These are phyloP conservation scores for Electrophaes corylata DNA, from an alignment of 2,888 invertebrate species.

Conservation along the genomic window DNA sequence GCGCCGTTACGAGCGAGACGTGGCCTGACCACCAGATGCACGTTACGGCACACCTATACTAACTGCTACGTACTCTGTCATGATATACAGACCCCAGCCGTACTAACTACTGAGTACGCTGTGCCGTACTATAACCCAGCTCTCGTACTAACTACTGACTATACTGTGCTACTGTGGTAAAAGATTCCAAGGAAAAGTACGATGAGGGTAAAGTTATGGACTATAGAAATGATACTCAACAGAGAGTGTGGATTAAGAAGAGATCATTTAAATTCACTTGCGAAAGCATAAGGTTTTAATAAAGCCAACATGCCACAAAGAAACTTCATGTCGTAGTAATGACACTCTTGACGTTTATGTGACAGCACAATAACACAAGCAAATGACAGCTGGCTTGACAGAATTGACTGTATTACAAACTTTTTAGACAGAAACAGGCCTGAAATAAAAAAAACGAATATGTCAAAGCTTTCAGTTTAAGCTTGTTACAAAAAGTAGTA, in stretches of 20 bases:
- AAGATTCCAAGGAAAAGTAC: background rate
- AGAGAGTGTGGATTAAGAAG: background rate
- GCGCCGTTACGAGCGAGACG: constrained; percentile 32
- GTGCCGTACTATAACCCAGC: background rate
- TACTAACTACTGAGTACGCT: background rate
- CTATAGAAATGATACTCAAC: background rate
- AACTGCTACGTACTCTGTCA: constrained; percentile 1
- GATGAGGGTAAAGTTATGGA: background rate
- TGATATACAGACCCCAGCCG: background rate
- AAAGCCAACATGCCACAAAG: background rate
- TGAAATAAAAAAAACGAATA: too few species aligned
- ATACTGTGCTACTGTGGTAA: background rate
- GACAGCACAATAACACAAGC: too few species aligned
- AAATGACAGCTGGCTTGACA: too few species aligned
- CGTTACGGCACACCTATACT: background rate
- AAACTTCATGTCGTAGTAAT: background rate
- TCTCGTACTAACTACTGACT: background rate
- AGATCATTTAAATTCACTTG: background rate
- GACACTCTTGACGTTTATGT: background rate
- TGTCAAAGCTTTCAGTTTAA: background rate
- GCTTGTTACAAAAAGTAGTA: background rate
- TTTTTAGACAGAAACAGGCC: too few species aligned
- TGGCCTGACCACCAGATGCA: constrained; percentile 27
- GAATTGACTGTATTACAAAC: too few species aligned
- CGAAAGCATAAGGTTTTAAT: background rate